Evolutionary conservation across 2,888 invertebrate species (phyloP).

Genomic region (Spilosoma lubricipeda): DNA sequence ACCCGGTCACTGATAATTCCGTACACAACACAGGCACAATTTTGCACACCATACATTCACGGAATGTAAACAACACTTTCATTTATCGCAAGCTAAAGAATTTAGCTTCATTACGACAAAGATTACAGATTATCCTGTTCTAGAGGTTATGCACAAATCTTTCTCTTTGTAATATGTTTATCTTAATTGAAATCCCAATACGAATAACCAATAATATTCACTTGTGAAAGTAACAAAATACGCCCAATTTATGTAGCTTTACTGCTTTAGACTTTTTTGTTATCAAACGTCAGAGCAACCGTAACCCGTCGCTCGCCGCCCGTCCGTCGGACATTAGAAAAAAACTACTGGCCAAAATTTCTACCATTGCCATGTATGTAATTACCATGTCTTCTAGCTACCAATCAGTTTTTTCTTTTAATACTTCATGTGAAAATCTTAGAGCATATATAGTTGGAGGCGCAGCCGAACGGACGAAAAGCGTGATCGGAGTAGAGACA

Average conservation of each 20-base stretch:
- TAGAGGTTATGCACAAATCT: constrained; percentile 68
- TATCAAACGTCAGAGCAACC: constrained; percentile 56
- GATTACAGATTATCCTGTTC: constrained; percentile 62
- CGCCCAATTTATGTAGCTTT: constrained; percentile 45
- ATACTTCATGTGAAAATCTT: not conserved
- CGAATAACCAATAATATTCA: constrained; percentile 18
- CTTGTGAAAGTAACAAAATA: constrained; percentile 30
- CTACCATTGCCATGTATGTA: constrained; percentile 37
- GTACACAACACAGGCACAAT: constrained; percentile 43
- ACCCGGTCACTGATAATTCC: constrained; percentile 44
- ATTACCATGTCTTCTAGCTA: not conserved
- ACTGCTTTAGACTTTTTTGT: constrained; percentile 39
- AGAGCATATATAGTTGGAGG: too few relatives aligned
- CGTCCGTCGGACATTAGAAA: constrained; percentile 67
- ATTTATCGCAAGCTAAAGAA: constrained; percentile 69
- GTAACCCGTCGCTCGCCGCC: constrained; percentile 54
- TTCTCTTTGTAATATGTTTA: constrained; percentile 28
- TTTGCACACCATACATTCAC: constrained; percentile 63
- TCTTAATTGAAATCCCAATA: constrained; percentile 10
- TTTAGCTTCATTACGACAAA: constrained; percentile 67
- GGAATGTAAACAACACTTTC: constrained; percentile 80
- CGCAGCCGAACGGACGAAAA: too few relatives aligned
- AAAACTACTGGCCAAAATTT: constrained; percentile 52
- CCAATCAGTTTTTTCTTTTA: not conserved
- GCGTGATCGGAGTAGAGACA: too few relatives aligned